These are phyloP conservation scores for Lophura swinhoii DNA, from an alignment of 2,797 vertebrate genomes.

Conservation along the genomic window DNA sequence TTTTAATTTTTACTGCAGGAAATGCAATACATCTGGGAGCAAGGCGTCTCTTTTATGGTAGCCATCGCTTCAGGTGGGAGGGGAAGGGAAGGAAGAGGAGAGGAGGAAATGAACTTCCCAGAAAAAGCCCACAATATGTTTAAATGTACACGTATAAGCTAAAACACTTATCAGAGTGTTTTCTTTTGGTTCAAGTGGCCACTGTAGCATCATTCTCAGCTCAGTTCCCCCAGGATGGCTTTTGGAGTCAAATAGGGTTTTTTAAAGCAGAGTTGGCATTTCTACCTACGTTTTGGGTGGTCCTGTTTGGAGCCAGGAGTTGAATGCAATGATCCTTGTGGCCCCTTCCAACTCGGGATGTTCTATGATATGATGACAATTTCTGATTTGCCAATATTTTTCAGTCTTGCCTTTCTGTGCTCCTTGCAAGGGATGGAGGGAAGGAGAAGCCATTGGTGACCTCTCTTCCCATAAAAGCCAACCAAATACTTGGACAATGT, in stretches of 20 bases:
- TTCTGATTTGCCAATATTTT: neutral
- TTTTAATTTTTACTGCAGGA: slow-evolving; percentile 28
- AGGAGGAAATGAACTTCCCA: neutral
- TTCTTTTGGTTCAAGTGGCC: neutral
- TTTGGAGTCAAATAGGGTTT: neutral
- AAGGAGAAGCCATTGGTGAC: neutral
- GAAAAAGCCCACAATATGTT: neutral
- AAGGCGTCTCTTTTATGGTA: neutral
- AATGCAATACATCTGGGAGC: slow-evolving; percentile 8
- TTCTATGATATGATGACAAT: neutral
- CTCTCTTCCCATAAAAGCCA: neutral
- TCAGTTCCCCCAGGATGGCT: neutral
- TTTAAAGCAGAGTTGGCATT: neutral
- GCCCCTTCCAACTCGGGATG: neutral
- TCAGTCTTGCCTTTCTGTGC: neutral
- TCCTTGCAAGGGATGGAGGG: neutral
- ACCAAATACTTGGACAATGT: fast-evolving
- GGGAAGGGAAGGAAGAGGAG: neutral
- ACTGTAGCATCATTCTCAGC: fast-evolving
- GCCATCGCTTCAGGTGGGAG: neutral
- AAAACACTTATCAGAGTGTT: neutral
- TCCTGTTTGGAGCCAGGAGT: neutral
- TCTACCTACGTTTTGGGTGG: neutral
- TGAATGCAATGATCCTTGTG: neutral
- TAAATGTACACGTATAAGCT: fast-evolving